phyloP scores from a whole-genome alignment of 2,113 vertebrate genomes.

The Proteles cristata region DNA sequence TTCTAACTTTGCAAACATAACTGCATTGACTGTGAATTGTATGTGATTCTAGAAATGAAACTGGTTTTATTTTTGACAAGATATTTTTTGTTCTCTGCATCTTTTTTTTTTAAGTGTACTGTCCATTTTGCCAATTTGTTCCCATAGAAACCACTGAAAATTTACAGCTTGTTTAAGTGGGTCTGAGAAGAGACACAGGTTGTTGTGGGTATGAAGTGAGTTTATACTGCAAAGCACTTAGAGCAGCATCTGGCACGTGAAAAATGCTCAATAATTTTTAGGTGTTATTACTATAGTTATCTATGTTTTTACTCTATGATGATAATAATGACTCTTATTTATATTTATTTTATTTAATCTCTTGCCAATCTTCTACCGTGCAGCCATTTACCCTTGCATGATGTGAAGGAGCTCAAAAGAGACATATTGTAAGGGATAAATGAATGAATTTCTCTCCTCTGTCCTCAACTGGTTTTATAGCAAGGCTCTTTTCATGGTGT shows the following conservation, averaged over 20 bases:
- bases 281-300: slow-evolving; percentile 47
- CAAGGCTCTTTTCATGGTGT: not conserved
- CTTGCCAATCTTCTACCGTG: not conserved
- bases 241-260: not conserved
- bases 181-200: slow-evolving; percentile 58
- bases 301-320: not conserved
- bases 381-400: not conserved
- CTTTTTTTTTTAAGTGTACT: not conserved
- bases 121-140: slow-evolving; percentile 72
- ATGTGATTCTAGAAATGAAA: slow-evolving; percentile 57
- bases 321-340: slow-evolving; percentile 42
- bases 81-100: slow-evolving; percentile 39
- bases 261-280: not conserved
- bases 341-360: slow-evolving; percentile 21
- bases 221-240: slow-evolving; percentile 43
- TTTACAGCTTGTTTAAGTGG: slow-evolving; percentile 62
- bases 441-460: not conserved
- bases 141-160: slow-evolving; percentile 70
- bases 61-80: slow-evolving; percentile 61
- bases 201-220: slow-evolving; percentile 45
- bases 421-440: not conserved
- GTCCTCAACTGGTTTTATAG: not conserved
- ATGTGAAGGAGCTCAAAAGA: not conserved
- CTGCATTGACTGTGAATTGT: not conserved
- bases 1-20: slow-evolving; percentile 9